These are phyloP conservation scores for Scaptomyza cyrtandrae DNA, from an alignment of 2,888 invertebrate genomes.

Conservation along the genomic window DNA sequence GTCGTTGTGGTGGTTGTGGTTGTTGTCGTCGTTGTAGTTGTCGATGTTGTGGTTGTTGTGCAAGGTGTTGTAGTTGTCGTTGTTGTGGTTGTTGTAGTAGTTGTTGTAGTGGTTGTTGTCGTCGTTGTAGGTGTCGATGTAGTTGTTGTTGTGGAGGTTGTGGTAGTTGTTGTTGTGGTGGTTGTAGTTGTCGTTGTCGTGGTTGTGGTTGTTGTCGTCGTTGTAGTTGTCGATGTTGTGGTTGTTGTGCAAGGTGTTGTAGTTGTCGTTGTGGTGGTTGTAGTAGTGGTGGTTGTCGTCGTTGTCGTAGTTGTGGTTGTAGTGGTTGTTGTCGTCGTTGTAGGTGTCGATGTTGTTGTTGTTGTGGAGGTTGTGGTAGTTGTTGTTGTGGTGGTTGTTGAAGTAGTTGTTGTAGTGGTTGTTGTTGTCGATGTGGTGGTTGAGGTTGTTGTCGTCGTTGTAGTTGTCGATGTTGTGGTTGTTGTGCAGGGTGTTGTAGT, in stretches of 20 bases:
- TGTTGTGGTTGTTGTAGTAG: conserved; percentile 1
- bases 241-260: conserved; percentile 14
- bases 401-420: conserved; percentile 7
- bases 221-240: conserved; percentile 14
- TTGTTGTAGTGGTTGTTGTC: conserved; percentile 4
- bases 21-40: background rate
- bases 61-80: conserved; percentile 8
- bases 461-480: background rate
- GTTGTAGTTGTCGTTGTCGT: background rate
- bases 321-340: background rate
- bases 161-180: background rate
- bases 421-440: background rate
- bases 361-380: no score
- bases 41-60: conserved; percentile 1
- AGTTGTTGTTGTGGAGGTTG: conserved; percentile 4
- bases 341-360: no score
- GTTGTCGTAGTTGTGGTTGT: conserved; percentile 3
- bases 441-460: background rate
- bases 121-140: conserved; percentile 6
- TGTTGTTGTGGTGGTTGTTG: conserved; percentile 1
- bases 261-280: background rate
- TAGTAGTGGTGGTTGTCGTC: background rate
- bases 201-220: conserved; percentile 1
- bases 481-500: background rate
- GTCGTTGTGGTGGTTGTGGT: conserved; percentile 7